phyloP scores from a whole-genome alignment of 2,888 invertebrate genomes.

The Mesorhabditis sp. region DNA sequence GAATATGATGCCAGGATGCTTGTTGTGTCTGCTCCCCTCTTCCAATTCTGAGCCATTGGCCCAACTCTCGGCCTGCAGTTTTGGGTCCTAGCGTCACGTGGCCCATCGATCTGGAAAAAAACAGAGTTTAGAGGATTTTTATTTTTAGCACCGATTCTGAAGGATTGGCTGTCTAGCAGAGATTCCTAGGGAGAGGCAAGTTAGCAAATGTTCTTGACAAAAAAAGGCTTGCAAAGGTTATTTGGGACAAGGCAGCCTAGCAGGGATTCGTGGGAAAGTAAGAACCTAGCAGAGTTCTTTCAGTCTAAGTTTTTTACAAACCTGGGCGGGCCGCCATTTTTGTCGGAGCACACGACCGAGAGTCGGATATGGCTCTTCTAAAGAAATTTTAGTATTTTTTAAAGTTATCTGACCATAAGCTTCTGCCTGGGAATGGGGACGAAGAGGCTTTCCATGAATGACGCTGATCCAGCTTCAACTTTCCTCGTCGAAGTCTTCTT shows the following conservation, averaged over 20 bases:
- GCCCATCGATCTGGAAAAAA: constrained; percentile 2
- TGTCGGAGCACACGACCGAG: neutral
- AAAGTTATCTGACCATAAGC: neutral
- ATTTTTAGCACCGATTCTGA: too few species aligned
- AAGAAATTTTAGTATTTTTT: neutral
- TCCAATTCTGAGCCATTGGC: neutral
- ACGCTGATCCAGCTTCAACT: neutral
- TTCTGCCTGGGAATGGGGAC: neutral
- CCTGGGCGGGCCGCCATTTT: neutral
- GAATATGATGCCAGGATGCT: neutral
- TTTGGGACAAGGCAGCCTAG: too few species aligned
- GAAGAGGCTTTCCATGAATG: neutral
- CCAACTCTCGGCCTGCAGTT: neutral
- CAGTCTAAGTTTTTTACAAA: neutral
- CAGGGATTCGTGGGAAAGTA: too few species aligned
- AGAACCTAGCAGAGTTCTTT: neutral
- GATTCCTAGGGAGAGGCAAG: too few species aligned
- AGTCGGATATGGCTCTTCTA: constrained; percentile 1
- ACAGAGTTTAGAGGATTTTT: neutral
- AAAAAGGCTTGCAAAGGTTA: too few species aligned
- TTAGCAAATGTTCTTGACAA: too few species aligned
- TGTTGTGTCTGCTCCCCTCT: neutral
- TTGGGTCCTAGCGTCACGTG: neutral
- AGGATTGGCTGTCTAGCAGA: too few species aligned
- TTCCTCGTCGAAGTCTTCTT: neutral